Percentiles rank a stretch among this genome's conserved stretches.
Conservation (phyloP, 2,113 vertebrate species). For the Aptenodytes patagonicus region DNA sequence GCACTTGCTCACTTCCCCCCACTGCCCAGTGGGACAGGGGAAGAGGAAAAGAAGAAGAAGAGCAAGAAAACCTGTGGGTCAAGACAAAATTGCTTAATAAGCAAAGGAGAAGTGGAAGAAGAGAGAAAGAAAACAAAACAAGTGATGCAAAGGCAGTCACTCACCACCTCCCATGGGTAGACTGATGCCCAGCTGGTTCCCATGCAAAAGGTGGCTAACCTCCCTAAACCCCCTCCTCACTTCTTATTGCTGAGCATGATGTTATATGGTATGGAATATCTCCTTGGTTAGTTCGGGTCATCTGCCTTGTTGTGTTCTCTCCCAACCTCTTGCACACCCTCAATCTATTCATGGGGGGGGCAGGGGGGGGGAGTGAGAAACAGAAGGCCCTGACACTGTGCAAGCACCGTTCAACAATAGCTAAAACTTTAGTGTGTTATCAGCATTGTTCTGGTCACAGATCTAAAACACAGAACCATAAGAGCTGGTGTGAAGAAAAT, state of each 20-base stretch:
- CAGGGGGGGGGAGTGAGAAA: background rate
- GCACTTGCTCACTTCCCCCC: background rate
- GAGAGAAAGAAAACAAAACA: background rate
- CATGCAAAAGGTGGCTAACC: background rate
- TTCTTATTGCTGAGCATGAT: background rate
- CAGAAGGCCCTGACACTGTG: background rate
- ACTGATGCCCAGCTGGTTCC: background rate
- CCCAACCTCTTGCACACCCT: background rate
- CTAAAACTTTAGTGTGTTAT: background rate
- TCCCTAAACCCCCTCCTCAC: background rate
- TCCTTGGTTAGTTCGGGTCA: background rate
- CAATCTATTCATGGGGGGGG: accelerated
- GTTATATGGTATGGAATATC: background rate
- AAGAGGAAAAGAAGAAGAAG: background rate
- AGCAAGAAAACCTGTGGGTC: background rate
- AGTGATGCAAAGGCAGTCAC: background rate
- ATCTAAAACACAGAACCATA: background rate
- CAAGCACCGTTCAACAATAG: background rate
- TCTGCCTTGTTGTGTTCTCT: background rate
- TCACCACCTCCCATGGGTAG: background rate
- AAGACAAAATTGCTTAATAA: background rate
- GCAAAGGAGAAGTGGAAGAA: background rate
- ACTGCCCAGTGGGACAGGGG: background rate
- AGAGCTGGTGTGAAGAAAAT: background rate
- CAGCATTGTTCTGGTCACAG: background rate